Percentiles rank a stretch among this genome's conserved stretches.
Evolutionary conservation across 2,797 vertebrate species (phyloP).

Genomic region (Sebastes dallii): DNA sequence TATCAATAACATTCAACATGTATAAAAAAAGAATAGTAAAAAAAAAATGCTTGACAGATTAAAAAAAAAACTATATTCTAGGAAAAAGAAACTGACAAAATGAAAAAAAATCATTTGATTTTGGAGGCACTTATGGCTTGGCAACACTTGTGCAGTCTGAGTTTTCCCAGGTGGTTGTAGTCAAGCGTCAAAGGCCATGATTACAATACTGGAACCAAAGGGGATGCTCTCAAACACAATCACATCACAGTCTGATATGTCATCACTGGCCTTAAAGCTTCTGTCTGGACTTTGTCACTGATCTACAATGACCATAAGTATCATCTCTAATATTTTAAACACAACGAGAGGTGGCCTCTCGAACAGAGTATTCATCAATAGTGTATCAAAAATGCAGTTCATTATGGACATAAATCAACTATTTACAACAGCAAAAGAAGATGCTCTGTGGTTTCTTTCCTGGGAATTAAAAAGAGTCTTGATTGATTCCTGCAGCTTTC

Average conservation of each 20-base stretch:
- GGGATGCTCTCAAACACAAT: constrained; percentile 66
- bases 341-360: constrained; percentile 16
- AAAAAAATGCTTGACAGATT: constrained; percentile 57
- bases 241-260: constrained; percentile 57
- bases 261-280: constrained; percentile 42
- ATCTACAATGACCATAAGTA: constrained; percentile 51
- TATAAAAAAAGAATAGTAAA: constrained; percentile 73
- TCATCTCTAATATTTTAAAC: constrained; percentile 43
- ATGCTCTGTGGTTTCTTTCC: constrained; percentile 59
- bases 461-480: constrained; percentile 28
- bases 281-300: constrained; percentile 47
- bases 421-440: constrained; percentile 71
- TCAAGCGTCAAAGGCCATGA: constrained; percentile 71
- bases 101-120: constrained; percentile 53
- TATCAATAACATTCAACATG: constrained; percentile 79
- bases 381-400: constrained; percentile 57
- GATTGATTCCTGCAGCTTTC: constrained; percentile 44
- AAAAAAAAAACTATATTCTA: constrained; percentile 67
- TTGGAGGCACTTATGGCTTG: constrained; percentile 74
- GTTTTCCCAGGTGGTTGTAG: constrained; percentile 76
- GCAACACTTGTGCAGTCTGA: constrained; percentile 68
- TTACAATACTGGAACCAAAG: constrained; percentile 59
- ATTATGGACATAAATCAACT: constrained; percentile 58
- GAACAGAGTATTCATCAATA: constrained; percentile 28
- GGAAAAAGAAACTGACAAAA: constrained; percentile 68